Conservation (phyloP, 2,888 invertebrate genomes). For the Chrysolina americana region DNA sequence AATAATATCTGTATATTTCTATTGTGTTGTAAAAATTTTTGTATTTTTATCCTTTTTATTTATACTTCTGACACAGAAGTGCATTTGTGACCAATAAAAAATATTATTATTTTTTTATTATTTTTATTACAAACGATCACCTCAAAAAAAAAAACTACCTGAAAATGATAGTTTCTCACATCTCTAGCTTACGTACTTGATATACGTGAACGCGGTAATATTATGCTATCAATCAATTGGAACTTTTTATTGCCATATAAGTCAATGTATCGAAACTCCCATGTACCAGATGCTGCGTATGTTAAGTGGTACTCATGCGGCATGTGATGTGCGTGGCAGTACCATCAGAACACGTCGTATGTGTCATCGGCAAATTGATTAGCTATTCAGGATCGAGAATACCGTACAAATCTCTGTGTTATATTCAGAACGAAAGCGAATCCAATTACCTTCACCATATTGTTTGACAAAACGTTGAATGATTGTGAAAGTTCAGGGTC, state of each 20-base stretch:
- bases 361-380: constrained; percentile 15
- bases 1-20: too few species aligned
- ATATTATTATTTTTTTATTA: too few species aligned
- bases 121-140: too few species aligned
- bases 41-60: too few species aligned
- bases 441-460: not conserved
- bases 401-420: not conserved
- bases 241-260: not conserved
- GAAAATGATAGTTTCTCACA: too few species aligned
- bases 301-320: constrained; percentile 14
- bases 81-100: too few species aligned
- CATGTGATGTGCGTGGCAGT: constrained; percentile 19
- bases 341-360: constrained; percentile 4
- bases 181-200: not conserved
- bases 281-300: constrained; percentile 3
- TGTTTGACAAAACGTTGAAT: not conserved
- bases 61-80: too few species aligned
- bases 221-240: not conserved
- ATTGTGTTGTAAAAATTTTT: too few species aligned
- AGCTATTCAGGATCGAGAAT: not conserved
- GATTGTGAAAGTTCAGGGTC: constrained; percentile 6
- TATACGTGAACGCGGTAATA: not conserved
- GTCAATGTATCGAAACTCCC: not conserved
- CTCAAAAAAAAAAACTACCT: too few species aligned
- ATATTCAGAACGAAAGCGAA: constrained; percentile 6